Evolutionary conservation across 2,888 invertebrate genomes (phyloP).

Genomic region (Encarsia formosa): DNA sequence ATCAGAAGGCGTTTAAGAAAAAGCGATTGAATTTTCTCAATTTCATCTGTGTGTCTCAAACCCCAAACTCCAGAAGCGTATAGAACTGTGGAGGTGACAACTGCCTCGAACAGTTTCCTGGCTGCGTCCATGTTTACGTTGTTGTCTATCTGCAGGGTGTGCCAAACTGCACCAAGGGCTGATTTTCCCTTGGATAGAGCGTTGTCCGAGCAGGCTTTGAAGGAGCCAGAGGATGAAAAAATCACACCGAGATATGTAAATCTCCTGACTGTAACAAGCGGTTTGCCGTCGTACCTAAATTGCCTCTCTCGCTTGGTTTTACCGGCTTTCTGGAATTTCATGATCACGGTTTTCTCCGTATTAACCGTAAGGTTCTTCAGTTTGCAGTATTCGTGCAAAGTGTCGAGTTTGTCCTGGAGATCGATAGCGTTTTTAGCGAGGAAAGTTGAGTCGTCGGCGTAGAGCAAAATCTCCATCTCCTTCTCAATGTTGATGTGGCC

Average conservation of each 20-base stretch:
- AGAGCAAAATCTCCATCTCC: background rate
- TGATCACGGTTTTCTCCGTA: no score
- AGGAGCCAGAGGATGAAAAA: background rate
- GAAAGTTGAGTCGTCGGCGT: background rate
- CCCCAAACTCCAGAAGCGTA: background rate
- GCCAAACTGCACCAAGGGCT: background rate
- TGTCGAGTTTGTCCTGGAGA: no score
- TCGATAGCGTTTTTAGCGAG: background rate
- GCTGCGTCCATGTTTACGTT: background rate
- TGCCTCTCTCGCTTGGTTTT: no score
- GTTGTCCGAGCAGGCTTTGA: background rate
- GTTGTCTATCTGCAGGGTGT: background rate
- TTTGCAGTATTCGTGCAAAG: no score
- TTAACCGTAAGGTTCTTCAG: no score
- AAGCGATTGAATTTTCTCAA: background rate
- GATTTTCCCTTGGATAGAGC: background rate
- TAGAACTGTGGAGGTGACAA: background rate
- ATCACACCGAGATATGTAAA: background rate
- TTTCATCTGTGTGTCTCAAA: background rate
- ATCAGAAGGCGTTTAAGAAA: background rate
- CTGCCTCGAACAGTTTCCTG: background rate
- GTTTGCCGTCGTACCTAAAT: no score
- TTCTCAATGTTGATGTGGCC: background rate
- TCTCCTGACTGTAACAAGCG: background rate
- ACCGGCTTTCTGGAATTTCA: no score